Conservation (phyloP, 2,888 invertebrate genomes). For the Dynastes hyllus region DNA sequence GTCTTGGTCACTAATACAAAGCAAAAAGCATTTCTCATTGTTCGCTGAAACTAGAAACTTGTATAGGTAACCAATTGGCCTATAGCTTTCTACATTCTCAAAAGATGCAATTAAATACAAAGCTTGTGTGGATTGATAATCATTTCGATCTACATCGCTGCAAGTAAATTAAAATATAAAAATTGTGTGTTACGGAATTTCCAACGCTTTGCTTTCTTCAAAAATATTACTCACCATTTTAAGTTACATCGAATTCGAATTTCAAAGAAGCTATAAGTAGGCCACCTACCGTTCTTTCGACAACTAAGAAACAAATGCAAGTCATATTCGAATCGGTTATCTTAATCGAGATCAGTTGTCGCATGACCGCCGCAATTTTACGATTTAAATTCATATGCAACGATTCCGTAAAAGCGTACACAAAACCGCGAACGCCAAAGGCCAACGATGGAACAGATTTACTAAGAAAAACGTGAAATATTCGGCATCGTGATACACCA, state of each 20-base stretch:
- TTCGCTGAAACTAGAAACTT: no score
- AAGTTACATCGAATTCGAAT: neutral
- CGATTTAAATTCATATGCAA: slow-evolving; percentile 6
- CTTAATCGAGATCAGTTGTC: slow-evolving; percentile 17
- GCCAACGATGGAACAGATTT: neutral
- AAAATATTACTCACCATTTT: neutral
- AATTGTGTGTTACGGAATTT: neutral
- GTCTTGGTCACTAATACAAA: no score
- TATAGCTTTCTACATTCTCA: no score
- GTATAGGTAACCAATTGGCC: no score
- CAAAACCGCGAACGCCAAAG: slow-evolving; percentile 28
- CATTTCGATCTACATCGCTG: no score
- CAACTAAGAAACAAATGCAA: neutral
- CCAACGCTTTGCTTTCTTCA: slow-evolving; percentile 11
- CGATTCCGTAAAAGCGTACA: neutral
- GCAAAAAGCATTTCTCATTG: no score
- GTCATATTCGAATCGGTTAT: slow-evolving; percentile 14
- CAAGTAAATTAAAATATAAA: no score
- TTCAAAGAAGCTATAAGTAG: slow-evolving; percentile 10
- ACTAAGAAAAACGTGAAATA: slow-evolving; percentile 32
- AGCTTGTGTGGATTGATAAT: no score
- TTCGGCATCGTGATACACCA: slow-evolving; percentile 20
- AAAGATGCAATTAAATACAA: no score
- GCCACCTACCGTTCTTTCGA: neutral
- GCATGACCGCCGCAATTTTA: neutral